Evolutionary conservation across 2,113 vertebrate genomes (phyloP).

Genomic region (Solea solea): DNA sequence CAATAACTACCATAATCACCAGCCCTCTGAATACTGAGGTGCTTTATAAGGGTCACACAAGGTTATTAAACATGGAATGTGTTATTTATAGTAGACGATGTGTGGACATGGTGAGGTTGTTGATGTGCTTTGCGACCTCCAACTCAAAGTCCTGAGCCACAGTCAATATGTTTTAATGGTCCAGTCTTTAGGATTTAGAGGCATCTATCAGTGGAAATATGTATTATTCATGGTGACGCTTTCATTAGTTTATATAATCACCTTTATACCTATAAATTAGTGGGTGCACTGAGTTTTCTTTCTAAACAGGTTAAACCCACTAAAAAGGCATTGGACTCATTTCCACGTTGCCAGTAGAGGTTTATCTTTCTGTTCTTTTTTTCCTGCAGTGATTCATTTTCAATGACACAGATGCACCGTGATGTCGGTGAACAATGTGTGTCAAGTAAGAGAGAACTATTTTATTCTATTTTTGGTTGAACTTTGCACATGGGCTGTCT

Average conservation of each 20-base stretch:
- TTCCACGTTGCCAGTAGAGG: no score
- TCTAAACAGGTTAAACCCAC: no score
- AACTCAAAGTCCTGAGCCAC: not conserved
- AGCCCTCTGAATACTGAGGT: conserved; percentile 43
- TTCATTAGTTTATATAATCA: not conserved
- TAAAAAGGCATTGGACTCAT: no score
- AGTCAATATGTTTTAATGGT: not conserved
- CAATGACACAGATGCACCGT: no score
- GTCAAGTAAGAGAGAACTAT: no score
- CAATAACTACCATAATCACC: conserved; percentile 63
- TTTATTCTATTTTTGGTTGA: no score
- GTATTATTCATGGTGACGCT: not conserved
- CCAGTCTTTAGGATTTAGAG: not conserved
- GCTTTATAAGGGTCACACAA: conserved; percentile 46
- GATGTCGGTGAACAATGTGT: no score
- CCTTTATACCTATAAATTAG: not conserved
- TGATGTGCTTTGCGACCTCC: not conserved
- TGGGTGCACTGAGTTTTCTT: no score
- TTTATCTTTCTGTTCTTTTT: no score
- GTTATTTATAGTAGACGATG: conserved; percentile 51
- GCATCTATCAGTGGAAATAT: not conserved
- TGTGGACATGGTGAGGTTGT: not conserved
- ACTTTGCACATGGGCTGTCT: no score
- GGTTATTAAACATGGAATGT: conserved; percentile 40
- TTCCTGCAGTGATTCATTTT: no score